Percentiles rank a stretch among this genome's conserved stretches.
Conservation (phyloP, 2,888 invertebrate genomes). For the Thysanoteuthis rhombus region DNA sequence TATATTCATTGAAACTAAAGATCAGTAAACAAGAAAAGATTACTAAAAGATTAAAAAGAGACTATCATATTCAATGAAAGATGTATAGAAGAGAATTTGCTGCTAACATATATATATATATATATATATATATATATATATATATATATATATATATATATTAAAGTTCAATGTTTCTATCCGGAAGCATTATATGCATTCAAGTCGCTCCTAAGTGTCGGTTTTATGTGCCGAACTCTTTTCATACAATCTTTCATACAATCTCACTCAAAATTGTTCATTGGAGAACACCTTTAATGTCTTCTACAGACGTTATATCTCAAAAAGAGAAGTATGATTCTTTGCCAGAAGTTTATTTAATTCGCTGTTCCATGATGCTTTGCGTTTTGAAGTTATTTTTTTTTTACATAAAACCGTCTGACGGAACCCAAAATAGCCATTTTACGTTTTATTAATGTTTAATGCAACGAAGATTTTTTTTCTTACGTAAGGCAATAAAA, state of each 20-base stretch:
- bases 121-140: neutral
- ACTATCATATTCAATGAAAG: neutral
- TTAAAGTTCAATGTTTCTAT: neutral
- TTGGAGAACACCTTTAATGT: neutral
- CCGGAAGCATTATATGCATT: neutral
- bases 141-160: neutral
- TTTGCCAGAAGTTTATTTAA: neutral
- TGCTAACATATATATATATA: neutral
- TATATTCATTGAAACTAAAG: no score
- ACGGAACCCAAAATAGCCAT: no score
- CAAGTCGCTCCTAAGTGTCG: neutral
- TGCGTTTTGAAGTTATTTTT: neutral
- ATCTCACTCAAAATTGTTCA: neutral
- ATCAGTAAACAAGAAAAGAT: no score
- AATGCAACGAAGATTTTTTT: no score
- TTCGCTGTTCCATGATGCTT: neutral
- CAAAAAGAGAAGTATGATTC: neutral
- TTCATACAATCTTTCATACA: neutral
- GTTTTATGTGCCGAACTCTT: neutral
- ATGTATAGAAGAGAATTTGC: neutral
- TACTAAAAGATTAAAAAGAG: no score
- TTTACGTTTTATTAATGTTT: no score
- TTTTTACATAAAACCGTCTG: neutral
- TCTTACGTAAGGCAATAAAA: no score
- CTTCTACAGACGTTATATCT: neutral